Evolutionary conservation across 2,888 invertebrate genomes (phyloP).

Genomic region (Phymatocera aterrima): DNA sequence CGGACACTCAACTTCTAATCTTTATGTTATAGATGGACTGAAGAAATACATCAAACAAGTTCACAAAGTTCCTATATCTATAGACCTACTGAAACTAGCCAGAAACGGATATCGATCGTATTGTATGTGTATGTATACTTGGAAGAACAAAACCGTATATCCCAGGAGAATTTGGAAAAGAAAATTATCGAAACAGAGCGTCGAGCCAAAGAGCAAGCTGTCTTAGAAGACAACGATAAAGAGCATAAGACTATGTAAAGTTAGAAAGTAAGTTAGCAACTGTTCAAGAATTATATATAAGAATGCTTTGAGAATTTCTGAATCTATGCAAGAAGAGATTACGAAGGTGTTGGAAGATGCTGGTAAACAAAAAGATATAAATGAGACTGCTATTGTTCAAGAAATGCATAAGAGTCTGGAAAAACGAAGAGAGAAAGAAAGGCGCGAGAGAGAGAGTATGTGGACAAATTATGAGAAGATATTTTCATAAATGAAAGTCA

Average conservation of each 20-base stretch:
- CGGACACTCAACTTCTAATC: conserved; percentile 49
- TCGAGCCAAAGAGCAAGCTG: conserved; percentile 31
- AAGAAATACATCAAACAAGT: conserved; percentile 31
- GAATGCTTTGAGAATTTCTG: conserved; percentile 15
- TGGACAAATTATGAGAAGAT: conserved; percentile 18
- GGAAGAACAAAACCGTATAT: conserved; percentile 41
- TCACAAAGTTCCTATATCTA: conserved; percentile 36
- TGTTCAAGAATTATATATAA: conserved; percentile 13
- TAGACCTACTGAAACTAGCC: conserved; percentile 33
- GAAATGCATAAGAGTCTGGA: conserved; percentile 19
- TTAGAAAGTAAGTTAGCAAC: background rate
- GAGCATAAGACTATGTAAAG: too few species aligned
- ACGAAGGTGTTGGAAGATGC: background rate
- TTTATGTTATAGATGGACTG: conserved; percentile 39
- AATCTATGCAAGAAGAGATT: conserved; percentile 19
- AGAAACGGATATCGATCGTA: conserved; percentile 40
- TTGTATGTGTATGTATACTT: conserved; percentile 29
- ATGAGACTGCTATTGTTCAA: conserved; percentile 19
- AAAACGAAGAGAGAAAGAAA: conserved; percentile 23
- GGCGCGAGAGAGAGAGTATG: background rate
- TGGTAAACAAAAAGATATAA: conserved; percentile 23
- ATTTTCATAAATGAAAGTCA: background rate
- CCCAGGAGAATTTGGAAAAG: conserved; percentile 25
- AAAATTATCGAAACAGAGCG: conserved; percentile 29
- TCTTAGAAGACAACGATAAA: conserved; percentile 21